These are phyloP conservation scores for Drosophila bocqueti DNA, from an alignment of 1,140 invertebrate species.

Conservation along the genomic window DNA sequence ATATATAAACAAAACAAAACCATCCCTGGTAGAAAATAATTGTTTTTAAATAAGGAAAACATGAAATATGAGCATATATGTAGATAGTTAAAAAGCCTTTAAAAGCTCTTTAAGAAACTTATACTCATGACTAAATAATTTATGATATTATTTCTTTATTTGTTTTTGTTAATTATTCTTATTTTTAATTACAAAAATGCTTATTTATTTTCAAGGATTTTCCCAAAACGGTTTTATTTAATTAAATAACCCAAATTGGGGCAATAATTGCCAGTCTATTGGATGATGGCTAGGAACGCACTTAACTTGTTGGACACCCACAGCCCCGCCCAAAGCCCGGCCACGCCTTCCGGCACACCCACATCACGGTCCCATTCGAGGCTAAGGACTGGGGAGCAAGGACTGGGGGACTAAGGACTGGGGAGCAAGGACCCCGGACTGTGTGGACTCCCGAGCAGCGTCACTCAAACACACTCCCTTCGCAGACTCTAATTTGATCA, in stretches of 20 bases:
- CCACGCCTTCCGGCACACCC: slow-evolving; percentile 14
- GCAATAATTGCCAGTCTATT: background rate
- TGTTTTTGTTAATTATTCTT: too few species aligned
- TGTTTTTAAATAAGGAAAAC: too few species aligned
- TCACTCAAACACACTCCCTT: slow-evolving; percentile 44
- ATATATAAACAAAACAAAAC: background rate
- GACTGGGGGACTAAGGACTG: background rate
- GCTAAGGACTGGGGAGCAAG: background rate
- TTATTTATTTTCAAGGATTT: background rate
- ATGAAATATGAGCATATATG: too few species aligned
- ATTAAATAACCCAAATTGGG: slow-evolving; percentile 2
- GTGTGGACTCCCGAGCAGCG: background rate
- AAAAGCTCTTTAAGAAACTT: too few species aligned
- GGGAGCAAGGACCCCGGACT: background rate
- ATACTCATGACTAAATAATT: too few species aligned
- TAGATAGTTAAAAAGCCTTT: too few species aligned
- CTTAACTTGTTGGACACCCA: slow-evolving; percentile 39
- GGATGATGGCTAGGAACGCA: slow-evolving; percentile 1
- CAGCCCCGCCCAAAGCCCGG: slow-evolving; percentile 14
- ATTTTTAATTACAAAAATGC: background rate
- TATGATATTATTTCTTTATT: too few species aligned
- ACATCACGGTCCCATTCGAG: background rate
- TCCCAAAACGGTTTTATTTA: background rate
- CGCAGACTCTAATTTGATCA: slow-evolving; percentile 68
- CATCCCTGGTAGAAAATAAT: too few species aligned